These are phyloP conservation scores for Urechis unicinctus DNA, from an alignment of 2,888 invertebrate species.

Conservation along the genomic window DNA sequence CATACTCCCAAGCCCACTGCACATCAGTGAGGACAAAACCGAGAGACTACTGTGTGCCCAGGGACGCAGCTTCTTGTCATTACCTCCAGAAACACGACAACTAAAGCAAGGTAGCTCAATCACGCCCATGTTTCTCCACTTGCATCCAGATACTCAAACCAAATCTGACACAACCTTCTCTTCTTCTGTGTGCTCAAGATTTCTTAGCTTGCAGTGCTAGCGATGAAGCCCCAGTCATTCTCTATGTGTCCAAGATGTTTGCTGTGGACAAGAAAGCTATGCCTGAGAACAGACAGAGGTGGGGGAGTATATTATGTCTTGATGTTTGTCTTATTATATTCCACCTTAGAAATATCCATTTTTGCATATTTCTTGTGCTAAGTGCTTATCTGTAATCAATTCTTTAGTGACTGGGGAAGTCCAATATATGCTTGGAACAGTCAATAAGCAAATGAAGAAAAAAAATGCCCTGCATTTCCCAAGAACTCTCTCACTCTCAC, in stretches of 20 bases:
- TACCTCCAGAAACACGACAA: constrained; percentile 64
- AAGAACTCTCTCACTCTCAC: too few species aligned
- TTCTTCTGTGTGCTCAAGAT: too few species aligned
- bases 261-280: constrained; percentile 67
- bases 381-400: too few species aligned
- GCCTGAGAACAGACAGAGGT: constrained; percentile 69
- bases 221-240: constrained; percentile 63
- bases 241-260: constrained; percentile 86
- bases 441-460: too few species aligned
- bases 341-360: too few species aligned
- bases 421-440: too few species aligned
- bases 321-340: too few species aligned
- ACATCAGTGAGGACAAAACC: constrained; percentile 69
- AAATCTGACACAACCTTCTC: constrained; percentile 19
- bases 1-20: constrained; percentile 75
- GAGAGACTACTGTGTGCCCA: constrained; percentile 75
- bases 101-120: constrained; percentile 58
- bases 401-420: too few species aligned
- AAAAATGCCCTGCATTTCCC: too few species aligned
- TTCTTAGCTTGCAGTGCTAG: constrained; percentile 61
- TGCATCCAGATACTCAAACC: not conserved
- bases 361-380: too few species aligned
- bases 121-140: not conserved
- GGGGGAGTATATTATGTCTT: not conserved
- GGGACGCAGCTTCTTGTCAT: constrained; percentile 62